Evolutionary conservation across 2,888 invertebrate species (phyloP).

Genomic region (Zele albiditarsus): DNA sequence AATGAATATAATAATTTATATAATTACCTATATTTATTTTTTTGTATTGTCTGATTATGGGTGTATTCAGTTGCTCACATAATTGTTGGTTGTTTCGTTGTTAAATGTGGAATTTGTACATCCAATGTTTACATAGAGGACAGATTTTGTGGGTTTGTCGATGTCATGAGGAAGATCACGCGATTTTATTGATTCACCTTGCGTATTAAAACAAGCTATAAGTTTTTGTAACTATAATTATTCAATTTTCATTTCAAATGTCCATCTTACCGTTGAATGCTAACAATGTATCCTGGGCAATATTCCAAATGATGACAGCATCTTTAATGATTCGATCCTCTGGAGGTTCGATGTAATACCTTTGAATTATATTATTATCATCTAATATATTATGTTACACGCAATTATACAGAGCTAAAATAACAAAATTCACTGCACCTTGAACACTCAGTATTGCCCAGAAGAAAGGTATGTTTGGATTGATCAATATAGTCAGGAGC

Average conservation of each 20-base stretch:
- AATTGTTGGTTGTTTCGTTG: background rate
- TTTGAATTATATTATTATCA: background rate
- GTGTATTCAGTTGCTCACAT: constrained; percentile 11
- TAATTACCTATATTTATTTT: background rate
- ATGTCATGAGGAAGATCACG: background rate
- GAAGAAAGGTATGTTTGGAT: constrained; percentile 4
- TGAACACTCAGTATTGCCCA: constrained; percentile 16
- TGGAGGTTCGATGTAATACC: constrained; percentile 1
- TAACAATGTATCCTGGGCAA: constrained; percentile 32
- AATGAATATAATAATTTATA: background rate
- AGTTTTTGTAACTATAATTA: constrained; percentile 27
- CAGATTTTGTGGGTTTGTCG: background rate
- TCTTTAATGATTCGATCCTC: constrained; percentile 23
- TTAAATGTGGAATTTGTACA: background rate
- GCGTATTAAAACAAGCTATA: background rate
- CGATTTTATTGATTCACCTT: background rate
- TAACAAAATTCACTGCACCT: constrained; percentile 12
- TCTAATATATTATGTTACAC: background rate
- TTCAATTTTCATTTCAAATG: background rate
- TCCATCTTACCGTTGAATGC: constrained; percentile 29
- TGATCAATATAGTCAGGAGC: constrained; percentile 14
- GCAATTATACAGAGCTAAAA: background rate
- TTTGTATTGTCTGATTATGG: background rate
- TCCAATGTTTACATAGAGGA: constrained; percentile 11
- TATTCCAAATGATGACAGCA: constrained; percentile 45